Evolutionary conservation across 2,113 vertebrate species (phyloP), one percentile per base, ranked within the genome.

Genomic region (Alethe castanea): DNA sequence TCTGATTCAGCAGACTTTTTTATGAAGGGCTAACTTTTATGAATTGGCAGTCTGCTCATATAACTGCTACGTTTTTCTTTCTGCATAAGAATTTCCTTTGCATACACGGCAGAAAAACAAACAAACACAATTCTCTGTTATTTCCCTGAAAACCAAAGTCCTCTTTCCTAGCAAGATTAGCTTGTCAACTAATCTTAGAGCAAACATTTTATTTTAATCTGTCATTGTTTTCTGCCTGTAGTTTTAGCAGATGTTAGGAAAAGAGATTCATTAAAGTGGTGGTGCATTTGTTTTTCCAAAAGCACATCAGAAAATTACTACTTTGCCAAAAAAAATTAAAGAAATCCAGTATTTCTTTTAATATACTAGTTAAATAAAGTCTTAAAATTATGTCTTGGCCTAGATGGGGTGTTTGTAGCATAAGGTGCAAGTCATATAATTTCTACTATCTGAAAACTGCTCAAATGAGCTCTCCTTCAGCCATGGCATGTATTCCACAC

Each of bases 141-240:
- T 57, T 96, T 93, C 44, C 44, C 64, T 88, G 28, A 93, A 94
- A 95, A 88, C 64, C 20, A 29, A 89, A 72, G 40, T 83, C 28
- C 31, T 84, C 60, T 71, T 97, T 93, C 88, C 69, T 88, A 88
- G 64, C 69, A 84, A 95, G 90, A 95, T 96, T 95, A 95, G 90
- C 69, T 81, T 88, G 79, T 88, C 3, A 0, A 79, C 71, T 93
- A 88, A 88, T 95, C 72, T 45, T 70, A 86, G 76, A 92, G 77
- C 80, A 96, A 96, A 84, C 92, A 90, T 56, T 90, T 88, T 62
- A 81, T 90, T 95, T 94, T 92, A 83, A 93, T 94, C 82, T 94
- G 2, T 92, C 88, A 93, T 95, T 96, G 92, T 97, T 96, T 96
- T 96, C 85, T 92, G 72, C 64, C 64, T 90, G 35, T 66, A 78